A percentile compares a stretch with the other conserved stretches of the same genome.
Conservation (phyloP, 2,888 invertebrate genomes). For the Bellardia pandia region DNA sequence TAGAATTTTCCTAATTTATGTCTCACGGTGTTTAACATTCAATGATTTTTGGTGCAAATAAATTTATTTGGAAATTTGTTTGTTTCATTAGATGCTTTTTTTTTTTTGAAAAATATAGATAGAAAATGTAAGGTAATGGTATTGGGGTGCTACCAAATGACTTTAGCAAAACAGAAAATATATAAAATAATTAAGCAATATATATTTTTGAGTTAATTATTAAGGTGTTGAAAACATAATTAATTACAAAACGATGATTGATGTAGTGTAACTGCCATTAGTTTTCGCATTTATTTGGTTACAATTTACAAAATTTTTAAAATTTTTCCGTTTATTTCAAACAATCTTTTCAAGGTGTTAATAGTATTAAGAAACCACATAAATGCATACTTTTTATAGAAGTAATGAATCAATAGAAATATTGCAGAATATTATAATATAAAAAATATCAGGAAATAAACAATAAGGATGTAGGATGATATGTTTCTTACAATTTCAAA, state of each 20-base stretch:
- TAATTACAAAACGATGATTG: constrained; percentile 12
- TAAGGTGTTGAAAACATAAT: constrained; percentile 47
- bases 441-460: too few relatives aligned
- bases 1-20: constrained; percentile 42
- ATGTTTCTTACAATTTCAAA: too few relatives aligned
- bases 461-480: too few relatives aligned
- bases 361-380: too few relatives aligned
- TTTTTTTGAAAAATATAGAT: too few relatives aligned
- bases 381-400: too few relatives aligned
- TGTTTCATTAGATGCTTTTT: constrained; percentile 12
- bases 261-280: not conserved
- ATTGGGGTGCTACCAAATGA: not conserved
- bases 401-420: too few relatives aligned
- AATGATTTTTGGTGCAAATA: constrained; percentile 44
- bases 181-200: not conserved
- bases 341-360: too few relatives aligned
- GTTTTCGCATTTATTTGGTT: not conserved
- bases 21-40: constrained; percentile 7
- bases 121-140: not conserved
- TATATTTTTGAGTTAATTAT: constrained; percentile 26
- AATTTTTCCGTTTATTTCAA: too few relatives aligned
- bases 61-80: constrained; percentile 38
- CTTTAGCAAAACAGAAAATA: not conserved
- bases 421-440: too few relatives aligned
- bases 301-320: too few relatives aligned